Conservation (phyloP, 2,113 vertebrate genomes). For the Apistogramma diplotaenia region DNA sequence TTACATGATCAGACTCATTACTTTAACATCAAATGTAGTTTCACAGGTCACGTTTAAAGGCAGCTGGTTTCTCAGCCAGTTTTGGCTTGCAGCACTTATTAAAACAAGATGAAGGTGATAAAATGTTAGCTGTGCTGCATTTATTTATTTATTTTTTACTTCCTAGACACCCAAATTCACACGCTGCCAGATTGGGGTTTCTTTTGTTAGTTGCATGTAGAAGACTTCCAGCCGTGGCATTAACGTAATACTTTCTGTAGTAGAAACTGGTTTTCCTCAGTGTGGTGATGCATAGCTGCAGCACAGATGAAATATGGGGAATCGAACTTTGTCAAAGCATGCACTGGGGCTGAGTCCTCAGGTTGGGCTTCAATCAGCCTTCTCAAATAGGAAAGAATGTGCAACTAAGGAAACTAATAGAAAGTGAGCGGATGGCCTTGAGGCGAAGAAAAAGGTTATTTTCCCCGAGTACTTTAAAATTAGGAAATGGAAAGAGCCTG, state of each 20-base stretch:
- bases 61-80: neutral
- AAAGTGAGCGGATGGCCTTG: slow-evolving; percentile 26
- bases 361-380: slow-evolving; percentile 27
- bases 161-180: fast-evolving
- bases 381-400: slow-evolving; percentile 43
- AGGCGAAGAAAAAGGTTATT: slow-evolving; percentile 2
- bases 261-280: neutral
- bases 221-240: too few relatives aligned
- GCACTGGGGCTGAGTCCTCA: neutral
- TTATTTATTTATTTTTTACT: neutral
- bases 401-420: slow-evolving; percentile 21
- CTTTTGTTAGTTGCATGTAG: too few relatives aligned
- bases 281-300: neutral
- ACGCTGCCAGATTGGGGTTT: too few relatives aligned
- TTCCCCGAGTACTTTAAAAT: slow-evolving; percentile 30
- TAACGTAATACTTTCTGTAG: neutral
- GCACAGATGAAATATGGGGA: neutral
- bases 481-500: slow-evolving; percentile 54
- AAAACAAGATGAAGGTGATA: neutral
- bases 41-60: neutral
- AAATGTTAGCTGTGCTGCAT: neutral
- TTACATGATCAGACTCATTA: neutral
- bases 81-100: neutral
- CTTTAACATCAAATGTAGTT: neutral
- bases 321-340: neutral